Evolutionary conservation across 2,888 invertebrate species (phyloP), one percentile per base, ranked within the genome.

Genomic region (Galeopsomyia nigrocyanea): DNA sequence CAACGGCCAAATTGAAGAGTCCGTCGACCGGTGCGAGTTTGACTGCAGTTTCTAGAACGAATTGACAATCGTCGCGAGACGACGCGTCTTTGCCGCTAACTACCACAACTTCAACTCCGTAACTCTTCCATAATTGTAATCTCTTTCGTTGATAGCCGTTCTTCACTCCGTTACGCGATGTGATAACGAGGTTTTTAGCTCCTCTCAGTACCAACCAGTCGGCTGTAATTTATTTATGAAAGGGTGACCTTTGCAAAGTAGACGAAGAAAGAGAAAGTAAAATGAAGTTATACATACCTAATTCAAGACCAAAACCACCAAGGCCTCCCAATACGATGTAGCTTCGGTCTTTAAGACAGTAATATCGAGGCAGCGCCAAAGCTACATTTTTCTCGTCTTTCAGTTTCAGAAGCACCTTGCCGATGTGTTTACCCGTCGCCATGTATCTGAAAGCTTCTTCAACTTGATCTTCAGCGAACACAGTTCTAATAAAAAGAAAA

Each of bases 261-360:
- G 13, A 39, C 39, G 7, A 1, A 39, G 5, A 39, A 9, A 26
- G 5, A 26, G 26, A 26, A 26, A 26, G 26, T n/a, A n/a, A n/a
- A n/a, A n/a, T n/a, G n/a, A n/a, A n/a, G n/a, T n/a, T n/a, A 51
- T 16, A 51, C 16, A 19, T 13, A 53, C 53, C 92, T 56, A 98
- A 86, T 84, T 98, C 97, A 63, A 98, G 88, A 6, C 97, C 97
- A 82, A 98, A 95, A 0, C 97, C 97, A 56, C 97, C 97, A 0
- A 98, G 88, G 53, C 97, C 96, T 10, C 94, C 94, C 1, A 92
- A 88, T 6, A 94, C 89, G 0, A 94, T 81, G 87, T 94, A 90
- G 9, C 88, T 72, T 82, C 88, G 79, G 78, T 88, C 83, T 22
- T 87, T 83, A 19, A 86, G 79, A 76, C 90, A 90, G 55, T 87